Percentiles rank a stretch among this genome's conserved stretches.
These are phyloP conservation scores for Gadus macrocephalus DNA, from an alignment of 2,113 vertebrate genomes.

Conservation along the genomic window DNA sequence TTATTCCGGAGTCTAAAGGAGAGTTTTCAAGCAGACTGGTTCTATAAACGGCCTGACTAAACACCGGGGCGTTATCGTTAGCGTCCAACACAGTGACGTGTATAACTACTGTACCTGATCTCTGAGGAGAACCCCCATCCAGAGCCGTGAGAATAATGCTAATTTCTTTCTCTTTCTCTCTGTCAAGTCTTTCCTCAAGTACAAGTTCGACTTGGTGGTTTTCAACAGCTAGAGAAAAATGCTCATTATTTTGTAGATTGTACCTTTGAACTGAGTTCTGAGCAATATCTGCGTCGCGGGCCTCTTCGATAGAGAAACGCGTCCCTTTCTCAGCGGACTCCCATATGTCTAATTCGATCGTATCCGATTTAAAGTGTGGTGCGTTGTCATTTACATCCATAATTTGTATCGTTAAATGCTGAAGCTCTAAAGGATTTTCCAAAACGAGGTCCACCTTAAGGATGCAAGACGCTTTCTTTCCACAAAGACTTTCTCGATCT, in stretches of 20 bases:
- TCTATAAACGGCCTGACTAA: conserved; percentile 51
- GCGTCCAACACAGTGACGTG: conserved; percentile 41
- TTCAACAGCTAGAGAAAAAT: conserved; percentile 41
- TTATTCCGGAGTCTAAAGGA: conserved; percentile 28
- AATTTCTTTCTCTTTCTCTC: conserved; percentile 28
- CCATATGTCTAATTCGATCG: conserved; percentile 46
- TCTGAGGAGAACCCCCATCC: conserved; percentile 46
- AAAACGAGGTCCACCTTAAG: conserved; percentile 62
- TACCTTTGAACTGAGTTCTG: conserved; percentile 50
- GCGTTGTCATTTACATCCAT: conserved; percentile 69
- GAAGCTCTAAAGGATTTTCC: conserved; percentile 29
- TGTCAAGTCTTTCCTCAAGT: conserved; percentile 29
- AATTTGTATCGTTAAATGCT: conserved; percentile 50
- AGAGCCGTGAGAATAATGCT: conserved; percentile 30
- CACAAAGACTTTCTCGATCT: conserved; percentile 66
- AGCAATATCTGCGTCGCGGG: conserved; percentile 54
- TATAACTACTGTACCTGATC: conserved; percentile 38
- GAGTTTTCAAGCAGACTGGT: conserved; percentile 50
- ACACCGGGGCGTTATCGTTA: conserved; percentile 47
- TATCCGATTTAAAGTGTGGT: conserved; percentile 47
- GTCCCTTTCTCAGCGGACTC: conserved; percentile 50
- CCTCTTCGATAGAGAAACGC: conserved; percentile 48
- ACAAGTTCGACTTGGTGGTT: conserved; percentile 34
- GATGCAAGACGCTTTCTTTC: conserved; percentile 40
- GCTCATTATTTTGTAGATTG: conserved; percentile 31